Conservation (phyloP, 2,888 invertebrate genomes). For the Drosophila helvetica region DNA sequence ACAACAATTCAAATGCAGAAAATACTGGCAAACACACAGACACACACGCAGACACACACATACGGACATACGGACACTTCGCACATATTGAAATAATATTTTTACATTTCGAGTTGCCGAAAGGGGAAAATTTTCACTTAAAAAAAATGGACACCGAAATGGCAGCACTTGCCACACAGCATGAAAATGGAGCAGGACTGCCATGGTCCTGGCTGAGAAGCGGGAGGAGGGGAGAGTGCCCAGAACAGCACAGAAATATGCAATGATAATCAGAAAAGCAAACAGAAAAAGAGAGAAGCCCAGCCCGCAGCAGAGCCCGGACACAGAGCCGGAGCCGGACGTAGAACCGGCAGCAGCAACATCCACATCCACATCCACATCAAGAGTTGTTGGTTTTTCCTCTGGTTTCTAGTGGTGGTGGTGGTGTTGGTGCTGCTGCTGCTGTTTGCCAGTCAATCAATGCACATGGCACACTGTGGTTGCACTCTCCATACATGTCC, state of each 20-base stretch:
- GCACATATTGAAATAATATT: conserved; percentile 53
- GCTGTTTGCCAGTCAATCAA: conserved; percentile 62
- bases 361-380: conserved; percentile 22
- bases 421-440: background rate
- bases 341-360: background rate
- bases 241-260: conserved; percentile 44
- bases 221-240: background rate
- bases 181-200: background rate
- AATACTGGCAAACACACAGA: conserved; percentile 15
- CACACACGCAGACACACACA: conserved; percentile 18
- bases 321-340: background rate
- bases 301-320: too few relatives aligned
- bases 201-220: background rate
- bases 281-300: conserved; percentile 41
- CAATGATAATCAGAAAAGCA: conserved; percentile 63
- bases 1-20: conserved; percentile 40
- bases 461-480: conserved; percentile 24
- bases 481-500: conserved; percentile 9
- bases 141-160: background rate
- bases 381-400: conserved; percentile 13
- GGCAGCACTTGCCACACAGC: background rate
- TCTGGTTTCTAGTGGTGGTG: background rate
- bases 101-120: conserved; percentile 50
- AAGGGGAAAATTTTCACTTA: conserved; percentile 7
- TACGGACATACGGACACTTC: conserved; percentile 10